These are phyloP conservation scores for Melanotaenia boesemani DNA, from an alignment of 2,797 vertebrate genomes.

Conservation along the genomic window DNA sequence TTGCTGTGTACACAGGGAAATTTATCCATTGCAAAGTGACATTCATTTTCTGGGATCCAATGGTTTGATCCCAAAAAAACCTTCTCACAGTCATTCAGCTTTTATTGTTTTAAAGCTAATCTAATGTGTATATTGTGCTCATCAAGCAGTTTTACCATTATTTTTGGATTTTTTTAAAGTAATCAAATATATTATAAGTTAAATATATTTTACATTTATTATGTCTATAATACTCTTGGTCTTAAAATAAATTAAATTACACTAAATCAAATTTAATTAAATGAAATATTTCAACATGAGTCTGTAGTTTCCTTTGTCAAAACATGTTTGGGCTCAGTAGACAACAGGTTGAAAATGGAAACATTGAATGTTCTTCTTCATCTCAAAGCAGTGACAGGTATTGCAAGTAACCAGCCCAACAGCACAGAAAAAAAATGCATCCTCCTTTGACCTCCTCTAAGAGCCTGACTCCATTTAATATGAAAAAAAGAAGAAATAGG, in stretches of 20 bases:
- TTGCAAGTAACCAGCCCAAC: conserved; percentile 65
- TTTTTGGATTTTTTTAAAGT: not conserved
- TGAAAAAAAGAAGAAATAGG: conserved; percentile 24
- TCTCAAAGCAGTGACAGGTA: conserved; percentile 44
- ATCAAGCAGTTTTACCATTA: not conserved
- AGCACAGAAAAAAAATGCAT: conserved; percentile 38
- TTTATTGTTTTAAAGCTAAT: conserved; percentile 23
- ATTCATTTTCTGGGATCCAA: conserved; percentile 19
- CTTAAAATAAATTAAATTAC: not conserved
- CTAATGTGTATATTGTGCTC: not conserved
- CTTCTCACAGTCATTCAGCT: conserved; percentile 15
- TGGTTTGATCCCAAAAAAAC: conserved; percentile 13
- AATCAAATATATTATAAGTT: not conserved
- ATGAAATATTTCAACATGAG: not conserved
- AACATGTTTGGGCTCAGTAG: conserved; percentile 15
- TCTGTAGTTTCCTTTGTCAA: not conserved
- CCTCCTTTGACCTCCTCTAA: conserved; percentile 68
- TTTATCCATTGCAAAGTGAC: conserved; percentile 33
- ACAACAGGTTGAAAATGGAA: conserved; percentile 16
- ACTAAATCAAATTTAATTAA: not conserved
- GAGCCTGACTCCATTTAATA: conserved; percentile 45
- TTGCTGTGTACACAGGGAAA: conserved; percentile 28
- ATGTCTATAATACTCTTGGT: not conserved
- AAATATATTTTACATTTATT: not conserved
- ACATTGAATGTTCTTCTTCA: conserved; percentile 14